A percentile compares a stretch with the other conserved stretches of the same genome.
Evolutionary conservation across 2,113 vertebrate genomes (phyloP).

Genomic region (Anoura caudifer): DNA sequence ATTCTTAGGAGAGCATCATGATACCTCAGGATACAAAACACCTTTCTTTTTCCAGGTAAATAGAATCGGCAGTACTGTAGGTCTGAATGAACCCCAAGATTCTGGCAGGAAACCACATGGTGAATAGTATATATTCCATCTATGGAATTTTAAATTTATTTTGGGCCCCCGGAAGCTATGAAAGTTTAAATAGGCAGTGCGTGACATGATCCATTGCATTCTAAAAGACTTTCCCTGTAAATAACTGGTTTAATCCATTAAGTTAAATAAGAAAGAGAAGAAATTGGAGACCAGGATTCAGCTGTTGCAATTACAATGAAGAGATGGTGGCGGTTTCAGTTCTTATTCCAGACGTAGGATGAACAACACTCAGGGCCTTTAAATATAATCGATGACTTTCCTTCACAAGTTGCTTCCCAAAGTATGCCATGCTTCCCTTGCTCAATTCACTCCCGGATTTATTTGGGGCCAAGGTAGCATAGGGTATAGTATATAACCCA

Average conservation of each 20-base stretch:
- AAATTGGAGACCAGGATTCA: neutral
- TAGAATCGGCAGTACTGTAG: neutral
- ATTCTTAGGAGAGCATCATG: neutral
- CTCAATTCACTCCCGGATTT: neutral
- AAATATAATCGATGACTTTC: neutral
- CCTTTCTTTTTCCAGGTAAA: neutral
- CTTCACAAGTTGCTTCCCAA: neutral
- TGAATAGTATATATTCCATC: neutral
- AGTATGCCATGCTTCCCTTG: neutral
- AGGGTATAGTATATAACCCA: neutral
- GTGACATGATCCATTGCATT: neutral
- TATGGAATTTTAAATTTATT: neutral
- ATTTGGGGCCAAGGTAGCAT: neutral
- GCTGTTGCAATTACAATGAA: neutral
- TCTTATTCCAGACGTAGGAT: neutral
- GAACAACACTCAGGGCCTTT: neutral
- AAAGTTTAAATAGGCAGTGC: neutral
- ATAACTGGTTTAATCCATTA: neutral
- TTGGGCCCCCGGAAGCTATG: neutral
- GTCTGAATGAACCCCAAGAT: neutral
- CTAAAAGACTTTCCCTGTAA: neutral
- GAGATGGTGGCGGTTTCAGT: neutral
- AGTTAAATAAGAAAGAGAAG: neutral
- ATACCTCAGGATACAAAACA: neutral
- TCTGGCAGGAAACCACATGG: neutral